A percentile compares a stretch with the other conserved stretches of the same genome.
Evolutionary conservation across 2,113 vertebrate genomes (phyloP).

Genomic region (Lamprologus callipterus): DNA sequence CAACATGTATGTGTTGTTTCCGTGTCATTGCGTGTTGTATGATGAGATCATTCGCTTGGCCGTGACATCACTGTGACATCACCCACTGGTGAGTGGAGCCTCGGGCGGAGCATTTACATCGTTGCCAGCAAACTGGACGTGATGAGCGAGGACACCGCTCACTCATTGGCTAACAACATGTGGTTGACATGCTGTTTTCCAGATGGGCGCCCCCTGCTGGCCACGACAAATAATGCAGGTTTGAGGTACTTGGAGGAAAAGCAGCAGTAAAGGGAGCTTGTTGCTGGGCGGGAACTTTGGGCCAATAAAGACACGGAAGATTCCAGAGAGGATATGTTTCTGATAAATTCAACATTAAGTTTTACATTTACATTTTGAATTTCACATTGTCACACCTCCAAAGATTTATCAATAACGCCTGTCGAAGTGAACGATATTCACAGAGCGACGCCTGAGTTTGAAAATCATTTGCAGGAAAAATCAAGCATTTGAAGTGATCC

Average conservation of each 20-base stretch:
- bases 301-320: neutral
- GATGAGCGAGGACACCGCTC: accelerated
- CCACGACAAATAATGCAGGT: neutral
- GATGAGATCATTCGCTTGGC: neutral
- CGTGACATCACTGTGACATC: neutral
- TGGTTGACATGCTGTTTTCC: accelerated
- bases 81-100: neutral
- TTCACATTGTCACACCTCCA: neutral
- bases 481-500: neutral
- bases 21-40: neutral
- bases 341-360: neutral
- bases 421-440: neutral
- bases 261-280: neutral
- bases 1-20: neutral
- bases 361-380: neutral
- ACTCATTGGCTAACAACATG: neutral
- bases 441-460: neutral
- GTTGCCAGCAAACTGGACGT: neutral
- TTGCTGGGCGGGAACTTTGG: neutral
- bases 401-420: neutral
- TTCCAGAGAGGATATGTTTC: accelerated
- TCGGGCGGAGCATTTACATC: accelerated
- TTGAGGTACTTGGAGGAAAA: neutral
- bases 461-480: neutral
- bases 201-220: neutral